Conservation (phyloP, 2,888 invertebrate genomes). For the Onchidella celtica region DNA sequence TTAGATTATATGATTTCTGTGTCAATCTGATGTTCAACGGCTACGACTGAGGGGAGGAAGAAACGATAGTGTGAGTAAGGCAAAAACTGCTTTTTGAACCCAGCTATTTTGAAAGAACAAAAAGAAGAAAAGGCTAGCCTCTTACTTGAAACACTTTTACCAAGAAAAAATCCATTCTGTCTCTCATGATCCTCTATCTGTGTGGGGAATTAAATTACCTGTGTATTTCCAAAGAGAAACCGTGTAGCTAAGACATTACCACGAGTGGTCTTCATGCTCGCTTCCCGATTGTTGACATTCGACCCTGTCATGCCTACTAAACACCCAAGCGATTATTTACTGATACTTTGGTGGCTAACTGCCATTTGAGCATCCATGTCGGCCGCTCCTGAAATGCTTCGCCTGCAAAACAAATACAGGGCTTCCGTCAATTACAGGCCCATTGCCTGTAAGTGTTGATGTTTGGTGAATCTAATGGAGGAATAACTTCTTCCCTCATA, state of each 20-base stretch:
- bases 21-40: too few species aligned
- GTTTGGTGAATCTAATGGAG: background rate
- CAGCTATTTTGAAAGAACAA: too few species aligned
- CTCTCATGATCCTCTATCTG: too few species aligned
- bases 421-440: background rate
- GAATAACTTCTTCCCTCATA: too few species aligned
- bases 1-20: too few species aligned
- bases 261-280: background rate
- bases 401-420: background rate
- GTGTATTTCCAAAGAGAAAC: background rate
- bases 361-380: background rate
- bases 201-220: too few species aligned
- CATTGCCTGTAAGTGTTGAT: background rate
- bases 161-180: too few species aligned
- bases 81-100: too few species aligned
- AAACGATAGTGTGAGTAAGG: too few species aligned
- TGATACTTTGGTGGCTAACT: background rate
- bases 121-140: too few species aligned
- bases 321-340: background rate
- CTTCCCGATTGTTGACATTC: background rate
- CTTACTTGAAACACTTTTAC: too few species aligned
- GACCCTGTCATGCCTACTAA: background rate
- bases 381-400: background rate
- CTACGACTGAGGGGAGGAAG: too few species aligned
- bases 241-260: background rate